Evolutionary conservation across 2,888 invertebrate genomes (phyloP), one percentile per base, ranked within the genome.

Genomic region (Rambutsinella grinnellia): DNA sequence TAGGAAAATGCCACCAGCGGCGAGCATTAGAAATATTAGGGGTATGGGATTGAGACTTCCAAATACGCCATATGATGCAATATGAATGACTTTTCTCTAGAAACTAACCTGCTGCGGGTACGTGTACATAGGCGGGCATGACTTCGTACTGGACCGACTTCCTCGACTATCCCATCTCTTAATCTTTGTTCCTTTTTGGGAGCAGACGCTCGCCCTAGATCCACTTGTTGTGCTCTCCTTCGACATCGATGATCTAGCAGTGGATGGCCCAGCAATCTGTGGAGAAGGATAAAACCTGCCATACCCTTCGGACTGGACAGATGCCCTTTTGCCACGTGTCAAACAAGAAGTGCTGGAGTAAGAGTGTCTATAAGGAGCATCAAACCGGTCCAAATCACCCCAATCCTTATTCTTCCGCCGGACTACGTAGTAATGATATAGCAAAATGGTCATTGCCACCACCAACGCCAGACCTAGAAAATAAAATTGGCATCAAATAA

Each of bases 361-460:
- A 10, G 70, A 68, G n/a, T 74, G 65, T 26, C 67, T 58, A 36
- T 79, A 66, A 13, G 81, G 80, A 19, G 67, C 63, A 56, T 82
- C 77, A 68, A 84, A 90, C 1, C 89, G 87, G 81, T 90, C 90
- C 84, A 90, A 84, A 71, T 89, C 88, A 58, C 88, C 90, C 91
- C 91, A 91, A 85, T 90, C 90, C 84, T 90, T 90, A 23, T 89
- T 88, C 70, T 89, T 89, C 56, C 88, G 88, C 56, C 89, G 88
- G 3, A 88, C 85, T 26, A 89, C 87, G 86, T 92, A 91, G 85
- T 92, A 92, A 44, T 91, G 90, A 85, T 91, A 91, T 82, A 91
- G 88, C 36, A 92, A 90, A 70, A 92, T 88, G 3, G 91, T 91
- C 85, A 92, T 89, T 13, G 91, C 91, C 44, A 92, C 89, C 68